Conservation (phyloP, 2,113 vertebrate species). For the Lamprotornis superbus region DNA sequence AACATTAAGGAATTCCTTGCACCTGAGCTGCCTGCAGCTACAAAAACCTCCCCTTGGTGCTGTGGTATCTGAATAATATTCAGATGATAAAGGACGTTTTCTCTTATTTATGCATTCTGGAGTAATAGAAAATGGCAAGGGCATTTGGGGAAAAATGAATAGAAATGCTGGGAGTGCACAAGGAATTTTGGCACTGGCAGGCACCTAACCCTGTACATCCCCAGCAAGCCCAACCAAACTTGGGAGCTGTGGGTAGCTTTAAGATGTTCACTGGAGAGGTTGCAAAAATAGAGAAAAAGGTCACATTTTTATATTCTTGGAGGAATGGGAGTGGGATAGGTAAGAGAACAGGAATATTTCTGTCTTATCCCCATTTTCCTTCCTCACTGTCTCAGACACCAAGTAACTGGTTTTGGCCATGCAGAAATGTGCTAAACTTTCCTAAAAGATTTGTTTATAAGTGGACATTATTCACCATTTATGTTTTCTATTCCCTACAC, state of each 20-base stretch:
- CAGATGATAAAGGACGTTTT: constrained; percentile 57
- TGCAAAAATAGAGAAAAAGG: background rate
- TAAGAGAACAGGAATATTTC: background rate
- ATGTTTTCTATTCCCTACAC: background rate
- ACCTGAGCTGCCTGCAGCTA: constrained; percentile 35
- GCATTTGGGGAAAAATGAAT: constrained; percentile 13
- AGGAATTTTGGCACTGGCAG: background rate
- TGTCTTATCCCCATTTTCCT: background rate
- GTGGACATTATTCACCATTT: background rate
- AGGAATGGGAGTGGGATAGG: background rate
- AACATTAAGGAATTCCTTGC: constrained; percentile 60
- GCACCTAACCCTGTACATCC: background rate
- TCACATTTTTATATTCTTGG: background rate
- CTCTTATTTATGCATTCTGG: constrained; percentile 58
- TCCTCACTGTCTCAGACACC: background rate
- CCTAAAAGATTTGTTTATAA: background rate
- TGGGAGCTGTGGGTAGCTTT: background rate
- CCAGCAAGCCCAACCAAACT: background rate
- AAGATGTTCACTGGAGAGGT: background rate
- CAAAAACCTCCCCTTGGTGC: constrained; percentile 53
- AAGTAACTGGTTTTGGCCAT: background rate
- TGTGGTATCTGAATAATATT: constrained; percentile 52
- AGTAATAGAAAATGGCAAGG: constrained; percentile 56
- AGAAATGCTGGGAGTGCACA: background rate
- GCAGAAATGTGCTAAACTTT: background rate